Percentiles rank a stretch among this genome's conserved stretches.
Evolutionary conservation across 2,888 invertebrate genomes (phyloP).

Genomic region (Bellardia pandia): DNA sequence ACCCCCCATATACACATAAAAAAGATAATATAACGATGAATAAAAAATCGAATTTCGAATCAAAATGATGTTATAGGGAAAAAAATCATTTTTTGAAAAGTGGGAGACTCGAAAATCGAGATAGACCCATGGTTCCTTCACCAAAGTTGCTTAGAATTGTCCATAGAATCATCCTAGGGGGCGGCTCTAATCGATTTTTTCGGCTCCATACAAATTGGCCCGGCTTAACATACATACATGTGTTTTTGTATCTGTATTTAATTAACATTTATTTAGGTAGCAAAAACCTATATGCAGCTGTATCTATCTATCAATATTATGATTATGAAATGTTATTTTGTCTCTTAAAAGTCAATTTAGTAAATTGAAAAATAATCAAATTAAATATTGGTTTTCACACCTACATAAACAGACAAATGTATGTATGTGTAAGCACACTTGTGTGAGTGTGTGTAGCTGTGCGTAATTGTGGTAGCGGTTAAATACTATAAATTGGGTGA

Average conservation of each 20-base stretch:
- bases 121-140: no score
- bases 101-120: no score
- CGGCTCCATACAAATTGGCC: no score
- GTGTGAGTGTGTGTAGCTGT: slow-evolving; percentile 14
- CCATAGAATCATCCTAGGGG: no score
- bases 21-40: no score
- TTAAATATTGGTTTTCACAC: slow-evolving; percentile 78
- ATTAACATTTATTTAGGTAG: slow-evolving; percentile 48
- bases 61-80: no score
- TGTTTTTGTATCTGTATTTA: slow-evolving; percentile 14
- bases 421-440: slow-evolving; percentile 12
- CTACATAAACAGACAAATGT: slow-evolving; percentile 24
- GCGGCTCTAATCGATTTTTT: no score
- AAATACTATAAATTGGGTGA: background rate
- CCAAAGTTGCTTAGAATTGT: no score
- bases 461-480: slow-evolving; percentile 43
- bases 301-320: background rate
- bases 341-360: slow-evolving; percentile 79
- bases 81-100: no score
- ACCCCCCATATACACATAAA: no score
- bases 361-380: slow-evolving; percentile 82
- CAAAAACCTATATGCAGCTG: slow-evolving; percentile 30
- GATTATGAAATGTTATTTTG: slow-evolving; percentile 60
- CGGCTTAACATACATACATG: background rate
- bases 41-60: no score